phyloP scores from a whole-genome alignment of 2,888 invertebrate species.

The Sminthurides aquaticus region DNA sequence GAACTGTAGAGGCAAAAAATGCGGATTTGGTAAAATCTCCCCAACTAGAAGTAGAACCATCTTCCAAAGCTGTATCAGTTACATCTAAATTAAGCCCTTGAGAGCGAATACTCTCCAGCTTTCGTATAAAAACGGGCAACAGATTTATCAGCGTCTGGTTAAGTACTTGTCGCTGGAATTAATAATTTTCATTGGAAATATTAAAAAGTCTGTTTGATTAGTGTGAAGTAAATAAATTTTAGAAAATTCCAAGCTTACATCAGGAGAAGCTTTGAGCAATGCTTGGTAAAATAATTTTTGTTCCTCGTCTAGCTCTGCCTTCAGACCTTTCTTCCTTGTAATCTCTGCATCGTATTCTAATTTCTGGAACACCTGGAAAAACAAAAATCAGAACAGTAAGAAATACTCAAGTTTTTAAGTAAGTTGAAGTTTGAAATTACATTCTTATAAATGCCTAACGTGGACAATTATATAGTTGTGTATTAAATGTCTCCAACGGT shows the following conservation, averaged over 20 bases:
- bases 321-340: conserved; percentile 54
- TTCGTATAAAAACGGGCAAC: conserved; percentile 1
- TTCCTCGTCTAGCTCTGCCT: conserved; percentile 45
- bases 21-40: conserved; percentile 55
- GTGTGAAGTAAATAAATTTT: too few relatives aligned
- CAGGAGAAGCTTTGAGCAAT: too few relatives aligned
- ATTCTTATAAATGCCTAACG: too few relatives aligned
- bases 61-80: neutral
- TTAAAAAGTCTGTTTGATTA: too few relatives aligned
- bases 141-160: conserved; percentile 8
- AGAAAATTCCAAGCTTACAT: too few relatives aligned
- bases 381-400: neutral
- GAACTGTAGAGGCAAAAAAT: conserved; percentile 81
- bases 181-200: too few relatives aligned
- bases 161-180: conserved; percentile 9
- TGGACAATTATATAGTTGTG: too few relatives aligned
- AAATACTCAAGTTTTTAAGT: neutral
- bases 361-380: conserved; percentile 60
- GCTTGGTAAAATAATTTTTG: neutral
- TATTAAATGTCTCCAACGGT: too few relatives aligned
- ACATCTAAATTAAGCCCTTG: conserved; percentile 10
- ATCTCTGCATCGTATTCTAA: conserved; percentile 71
- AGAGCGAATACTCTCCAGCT: conserved; percentile 10
- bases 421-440: too few relatives aligned
- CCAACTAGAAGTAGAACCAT: conserved; percentile 10